Percentiles rank a stretch among this genome's conserved stretches.
Evolutionary conservation across 1,140 invertebrate genomes (phyloP).

Genomic region (Cheumatopsyche charites): DNA sequence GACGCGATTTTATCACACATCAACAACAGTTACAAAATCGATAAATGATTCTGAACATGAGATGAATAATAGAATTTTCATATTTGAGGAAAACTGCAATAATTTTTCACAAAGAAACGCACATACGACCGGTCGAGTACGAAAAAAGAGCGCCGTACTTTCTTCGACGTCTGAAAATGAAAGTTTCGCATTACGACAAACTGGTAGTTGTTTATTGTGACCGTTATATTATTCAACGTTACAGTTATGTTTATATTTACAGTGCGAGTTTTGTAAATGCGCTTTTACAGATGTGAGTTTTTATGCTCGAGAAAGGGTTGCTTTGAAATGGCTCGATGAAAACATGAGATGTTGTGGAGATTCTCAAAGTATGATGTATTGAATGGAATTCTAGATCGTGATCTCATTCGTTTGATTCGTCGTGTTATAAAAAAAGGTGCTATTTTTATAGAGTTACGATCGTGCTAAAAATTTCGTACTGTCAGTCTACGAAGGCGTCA

Average conservation of each 20-base stretch:
- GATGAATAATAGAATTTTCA: too few relatives aligned
- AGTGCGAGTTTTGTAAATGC: background rate
- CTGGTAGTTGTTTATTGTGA: background rate
- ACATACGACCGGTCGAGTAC: conserved; percentile 6
- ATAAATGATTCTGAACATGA: too few relatives aligned
- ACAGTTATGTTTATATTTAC: conserved; percentile 1
- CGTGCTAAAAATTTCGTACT: too few relatives aligned
- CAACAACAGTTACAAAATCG: too few relatives aligned
- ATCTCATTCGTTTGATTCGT: too few relatives aligned
- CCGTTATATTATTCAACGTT: conserved; percentile 5
- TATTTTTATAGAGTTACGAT: too few relatives aligned
- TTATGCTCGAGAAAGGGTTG: background rate
- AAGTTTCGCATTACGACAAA: conserved; percentile 11
- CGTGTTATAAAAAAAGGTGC: too few relatives aligned
- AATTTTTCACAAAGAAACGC: background rate
- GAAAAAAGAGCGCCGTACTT: conserved; percentile 5
- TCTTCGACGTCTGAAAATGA: conserved; percentile 20
- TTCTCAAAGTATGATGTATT: background rate
- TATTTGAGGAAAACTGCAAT: too few relatives aligned
- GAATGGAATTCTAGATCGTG: background rate
- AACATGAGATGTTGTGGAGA: background rate
- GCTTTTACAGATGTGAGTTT: background rate
- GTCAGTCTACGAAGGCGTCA: too few relatives aligned
- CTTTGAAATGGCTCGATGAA: background rate
- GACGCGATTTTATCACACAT: too few relatives aligned